Base-by-base conservation (phyloP, 2,797 vertebrate species). In the Tarsius wallacei region DNA sequence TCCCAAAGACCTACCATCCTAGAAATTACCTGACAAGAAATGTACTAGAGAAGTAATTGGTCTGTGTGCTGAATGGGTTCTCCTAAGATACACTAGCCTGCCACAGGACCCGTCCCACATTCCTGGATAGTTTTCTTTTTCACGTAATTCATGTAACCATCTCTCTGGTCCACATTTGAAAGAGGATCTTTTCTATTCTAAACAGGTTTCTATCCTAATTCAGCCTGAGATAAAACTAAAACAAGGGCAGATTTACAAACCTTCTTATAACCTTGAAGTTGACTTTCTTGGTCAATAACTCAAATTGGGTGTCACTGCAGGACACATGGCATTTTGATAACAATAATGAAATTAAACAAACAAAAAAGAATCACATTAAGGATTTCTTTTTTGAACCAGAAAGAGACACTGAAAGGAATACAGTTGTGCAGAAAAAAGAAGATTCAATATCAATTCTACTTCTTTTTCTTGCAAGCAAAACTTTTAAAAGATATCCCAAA, bases 311-410 rank as follows among this genome's bases (percentile, higher is more conserved):
- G 28, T 71, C 47, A 71, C 22, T 81, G 26, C 15, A 8, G 26
- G 66, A 90, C 90, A 93, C 17, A 31, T 5, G 21, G 31, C n/a
- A 87, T 21, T 87, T 61, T 49, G 59, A 33, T 13, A 84, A 81
- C 19, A 63, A 63, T 51, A 82, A 68, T 12, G 33, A 33, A 86
- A 86, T 31, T 57, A 93, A 76, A 49, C 24, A 49, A 83, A 71
- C 85, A 51, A 94, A 88, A 97, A 96, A 84, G 77, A 61, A 86
- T 82, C 22, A 80, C 26, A 26, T 71, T 57, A 63, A 70, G 24
- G n/a, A 57, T 63, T 86, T 88, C 80, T 93, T 66, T 1, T 88
- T 47, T 80, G 64, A 82, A 77, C 15, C 2, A 0, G 51, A 74
- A 61, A 64, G 15, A 93, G 76, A 93, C 90, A 78, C 42, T 42